Base-by-base conservation (phyloP, 2,113 vertebrate genomes). In the Smithornis capensis region DNA sequence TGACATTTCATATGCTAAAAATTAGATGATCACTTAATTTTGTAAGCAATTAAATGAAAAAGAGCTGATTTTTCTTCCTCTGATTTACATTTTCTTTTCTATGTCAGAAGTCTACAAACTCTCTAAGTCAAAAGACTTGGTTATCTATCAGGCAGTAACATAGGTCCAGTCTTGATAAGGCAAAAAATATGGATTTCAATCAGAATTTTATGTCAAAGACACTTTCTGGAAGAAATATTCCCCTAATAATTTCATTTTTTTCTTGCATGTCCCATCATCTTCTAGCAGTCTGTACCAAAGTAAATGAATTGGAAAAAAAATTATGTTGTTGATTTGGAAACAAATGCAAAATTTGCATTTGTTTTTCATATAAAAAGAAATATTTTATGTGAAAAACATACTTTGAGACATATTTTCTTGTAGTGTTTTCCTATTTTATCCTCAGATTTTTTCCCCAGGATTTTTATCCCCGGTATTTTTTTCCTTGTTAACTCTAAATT, bases 281-380 rank as follows among this genome's bases (percentile, higher is more conserved):
- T 64, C 49, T 78, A 57, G 16, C 4, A 62, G 3, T 37, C 33
- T 79, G 6, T 7, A 68, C 1, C 6, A 74, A 69, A 74, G 13
- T 13, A 74, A 65, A 59, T 25, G 11, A 53, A 2, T 27, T 74
- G 47, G 31, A 70, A 0, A 3, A 64, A 24, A n/a, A n/a, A n/a
- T n/a, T n/a, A 63, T 60, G 40, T 21, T 79, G 7, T 28, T 47
- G 16, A n/a, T 5, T 14, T 57, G 11, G 6, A 35, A 52, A 28
- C 4, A 88, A 92, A 90, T 19, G 8, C 6, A 79, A 92, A 85
- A 52, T 40, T 27, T 40, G 24, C 11, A 5, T 44, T 24, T 33
- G 4, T 35, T 71, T 35, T n/a, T 69, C 0, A n/a, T 24, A 91
- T 57, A 19, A 0, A 0, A 29, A 74, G 40, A 73, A 1, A 1